Evolutionary conservation across 2,797 vertebrate genomes (phyloP).

Genomic region (Sarcophilus harrisii): DNA sequence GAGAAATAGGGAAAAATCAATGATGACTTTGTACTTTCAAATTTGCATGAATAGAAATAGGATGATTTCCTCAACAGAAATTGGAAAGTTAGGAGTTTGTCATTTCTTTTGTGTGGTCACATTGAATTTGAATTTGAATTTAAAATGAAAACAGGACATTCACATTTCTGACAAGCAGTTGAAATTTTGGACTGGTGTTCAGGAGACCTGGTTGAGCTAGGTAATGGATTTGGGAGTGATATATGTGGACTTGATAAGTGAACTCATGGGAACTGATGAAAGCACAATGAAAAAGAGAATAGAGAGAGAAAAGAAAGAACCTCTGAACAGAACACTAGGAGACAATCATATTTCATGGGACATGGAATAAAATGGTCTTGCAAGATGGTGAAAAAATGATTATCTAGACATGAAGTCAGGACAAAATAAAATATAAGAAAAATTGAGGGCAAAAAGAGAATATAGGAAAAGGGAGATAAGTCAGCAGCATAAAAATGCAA

Average conservation of each 20-base stretch:
- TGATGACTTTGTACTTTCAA: not conserved
- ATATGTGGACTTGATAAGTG: not conserved
- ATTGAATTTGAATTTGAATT: not conserved
- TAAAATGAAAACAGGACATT: not conserved
- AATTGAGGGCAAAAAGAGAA: not conserved
- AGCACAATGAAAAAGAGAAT: not conserved
- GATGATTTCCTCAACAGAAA: not conserved
- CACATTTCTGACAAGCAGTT: not conserved
- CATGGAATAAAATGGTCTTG: not conserved
- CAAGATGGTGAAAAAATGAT: not conserved
- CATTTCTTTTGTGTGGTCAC: not conserved
- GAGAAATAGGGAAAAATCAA: not conserved
- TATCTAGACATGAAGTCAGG: not conserved
- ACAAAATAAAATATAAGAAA: not conserved
- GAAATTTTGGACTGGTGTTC: not conserved
- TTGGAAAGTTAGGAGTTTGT: not conserved
- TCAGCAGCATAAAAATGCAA: not conserved
- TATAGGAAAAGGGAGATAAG: not conserved
- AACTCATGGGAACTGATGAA: not conserved
- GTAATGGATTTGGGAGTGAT: not conserved
- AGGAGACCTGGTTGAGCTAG: not conserved
- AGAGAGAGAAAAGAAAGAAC: not conserved
- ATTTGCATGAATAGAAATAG: not conserved
- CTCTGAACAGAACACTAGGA: not conserved
- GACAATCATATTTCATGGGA: not conserved